phyloP scores from a whole-genome alignment of 2,797 vertebrate genomes.

The Bucorvus abyssinicus region DNA sequence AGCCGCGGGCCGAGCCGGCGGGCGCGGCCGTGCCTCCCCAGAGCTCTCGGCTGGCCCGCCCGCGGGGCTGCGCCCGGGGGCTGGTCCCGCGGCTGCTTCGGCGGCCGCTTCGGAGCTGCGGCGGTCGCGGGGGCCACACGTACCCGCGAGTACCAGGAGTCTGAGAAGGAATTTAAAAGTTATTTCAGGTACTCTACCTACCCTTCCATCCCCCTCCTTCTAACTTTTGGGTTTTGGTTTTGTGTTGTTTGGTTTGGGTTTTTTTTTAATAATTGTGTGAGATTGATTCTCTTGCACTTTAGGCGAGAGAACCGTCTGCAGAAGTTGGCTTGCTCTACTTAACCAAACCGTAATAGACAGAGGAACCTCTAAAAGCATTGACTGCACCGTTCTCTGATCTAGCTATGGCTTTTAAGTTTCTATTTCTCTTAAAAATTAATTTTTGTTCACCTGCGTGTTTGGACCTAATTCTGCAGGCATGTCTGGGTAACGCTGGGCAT shows the following conservation, averaged over 20 bases:
- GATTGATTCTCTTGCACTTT: background rate
- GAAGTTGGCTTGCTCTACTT: background rate
- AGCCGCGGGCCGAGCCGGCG: background rate
- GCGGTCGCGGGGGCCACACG: background rate
- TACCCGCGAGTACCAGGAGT: background rate
- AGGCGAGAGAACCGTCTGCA: background rate
- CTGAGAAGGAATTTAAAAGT: background rate
- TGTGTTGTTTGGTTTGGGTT: background rate
- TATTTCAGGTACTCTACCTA: background rate
- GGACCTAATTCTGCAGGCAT: background rate
- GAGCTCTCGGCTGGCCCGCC: background rate
- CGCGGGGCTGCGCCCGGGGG: background rate
- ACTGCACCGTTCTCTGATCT: background rate
- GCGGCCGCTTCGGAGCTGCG: background rate
- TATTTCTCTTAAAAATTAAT: background rate
- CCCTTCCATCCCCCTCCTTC: background rate
- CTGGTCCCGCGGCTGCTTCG: background rate
- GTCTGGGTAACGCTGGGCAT: background rate
- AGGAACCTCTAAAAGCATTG: background rate
- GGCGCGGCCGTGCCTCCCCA: background rate
- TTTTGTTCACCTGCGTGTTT: background rate
- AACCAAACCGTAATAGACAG: background rate
- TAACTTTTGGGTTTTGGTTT: background rate
- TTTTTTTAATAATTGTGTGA: background rate
- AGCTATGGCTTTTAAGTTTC: background rate